These are phyloP conservation scores for Trochalopteron elliotii DNA, from an alignment of 2,113 vertebrate species.

Conservation along the genomic window DNA sequence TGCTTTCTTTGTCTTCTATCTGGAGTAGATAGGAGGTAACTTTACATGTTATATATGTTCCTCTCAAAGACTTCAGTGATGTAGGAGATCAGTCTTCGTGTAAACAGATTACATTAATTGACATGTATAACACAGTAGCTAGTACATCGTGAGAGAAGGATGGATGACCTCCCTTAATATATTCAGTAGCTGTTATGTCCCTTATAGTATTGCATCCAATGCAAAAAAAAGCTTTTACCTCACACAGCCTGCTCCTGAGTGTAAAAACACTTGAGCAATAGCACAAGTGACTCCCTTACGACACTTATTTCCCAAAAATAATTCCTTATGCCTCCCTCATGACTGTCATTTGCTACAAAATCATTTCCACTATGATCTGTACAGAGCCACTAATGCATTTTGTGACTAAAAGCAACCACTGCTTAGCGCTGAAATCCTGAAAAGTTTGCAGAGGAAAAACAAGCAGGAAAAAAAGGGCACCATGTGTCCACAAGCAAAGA, in stretches of 20 bases:
- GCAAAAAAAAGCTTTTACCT: constrained; percentile 14
- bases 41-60: not conserved
- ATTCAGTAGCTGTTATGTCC: not conserved
- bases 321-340: constrained; percentile 28
- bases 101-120: not conserved
- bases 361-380: not conserved
- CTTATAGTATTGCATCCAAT: not conserved
- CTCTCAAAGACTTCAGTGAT: not conserved
- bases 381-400: constrained; percentile 4
- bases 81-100: not conserved
- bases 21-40: not conserved
- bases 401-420: not conserved
- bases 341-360: constrained; percentile 42
- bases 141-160: not conserved
- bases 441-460: not conserved
- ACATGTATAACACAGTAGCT: not conserved
- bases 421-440: not conserved
- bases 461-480: not conserved
- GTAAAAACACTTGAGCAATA: not conserved
- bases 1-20: not conserved
- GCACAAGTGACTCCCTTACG: constrained; percentile 19
- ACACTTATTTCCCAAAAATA: constrained; percentile 31
- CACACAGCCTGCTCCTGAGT: not conserved
- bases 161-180: not conserved
- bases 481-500: not conserved